phyloP scores from a whole-genome alignment of 2,113 vertebrate species.

The Gymnocephalus cernua region DNA sequence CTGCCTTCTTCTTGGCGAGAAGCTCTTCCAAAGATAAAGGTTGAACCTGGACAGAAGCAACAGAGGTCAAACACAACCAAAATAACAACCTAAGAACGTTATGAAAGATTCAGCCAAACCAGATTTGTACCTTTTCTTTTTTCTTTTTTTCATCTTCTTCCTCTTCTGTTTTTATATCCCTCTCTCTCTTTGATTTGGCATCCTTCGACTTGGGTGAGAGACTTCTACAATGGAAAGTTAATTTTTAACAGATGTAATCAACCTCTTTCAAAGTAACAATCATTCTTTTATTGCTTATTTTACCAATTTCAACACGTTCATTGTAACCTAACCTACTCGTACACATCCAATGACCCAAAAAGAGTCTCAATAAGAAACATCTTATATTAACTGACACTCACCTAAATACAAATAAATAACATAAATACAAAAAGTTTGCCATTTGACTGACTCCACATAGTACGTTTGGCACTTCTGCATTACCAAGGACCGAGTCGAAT shows the following conservation, averaged over 20 bases:
- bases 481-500: not conserved
- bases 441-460: not conserved
- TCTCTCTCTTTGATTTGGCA: conserved; percentile 89
- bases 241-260: conserved; percentile 2
- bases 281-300: not conserved
- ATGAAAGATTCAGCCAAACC: not conserved
- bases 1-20: conserved; percentile 96
- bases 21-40: conserved; percentile 96
- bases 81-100: not conserved
- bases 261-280: not conserved
- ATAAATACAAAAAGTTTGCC: not conserved
- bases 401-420: not conserved
- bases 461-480: not conserved
- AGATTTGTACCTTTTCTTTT: conserved; percentile 86
- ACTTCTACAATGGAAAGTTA: conserved; percentile 76
- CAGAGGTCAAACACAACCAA: not conserved
- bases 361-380: not conserved
- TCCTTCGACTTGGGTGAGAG: conserved; percentile 91
- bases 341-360: not conserved
- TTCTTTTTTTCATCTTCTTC: conserved; percentile 92
- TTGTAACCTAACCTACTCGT: not conserved
- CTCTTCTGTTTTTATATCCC: conserved; percentile 90
- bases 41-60: conserved; percentile 84
- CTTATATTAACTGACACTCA: not conserved
- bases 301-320: not conserved